phyloP scores from a whole-genome alignment of 64 coral and sea anemone species.

The Porites australiensis region DNA sequence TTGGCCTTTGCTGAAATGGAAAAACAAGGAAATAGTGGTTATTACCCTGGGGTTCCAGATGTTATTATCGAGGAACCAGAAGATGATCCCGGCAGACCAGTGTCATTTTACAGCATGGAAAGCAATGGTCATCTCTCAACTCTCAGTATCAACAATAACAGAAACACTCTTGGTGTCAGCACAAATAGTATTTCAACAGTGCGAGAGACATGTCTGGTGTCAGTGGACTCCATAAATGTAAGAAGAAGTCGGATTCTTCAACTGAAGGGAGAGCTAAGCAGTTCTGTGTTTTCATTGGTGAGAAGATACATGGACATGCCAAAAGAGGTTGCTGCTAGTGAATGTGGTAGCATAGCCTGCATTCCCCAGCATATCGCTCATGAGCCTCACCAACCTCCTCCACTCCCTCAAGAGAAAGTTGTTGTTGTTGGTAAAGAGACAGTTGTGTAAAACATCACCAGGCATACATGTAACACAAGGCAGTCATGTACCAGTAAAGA shows the following conservation, averaged over 20 bases:
- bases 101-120: constrained; percentile 31
- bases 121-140: constrained; percentile 51
- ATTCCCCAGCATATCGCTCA: constrained; percentile 73
- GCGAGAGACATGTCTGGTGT: constrained; percentile 83
- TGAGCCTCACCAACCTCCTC: constrained; percentile 26
- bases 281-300: constrained; percentile 93
- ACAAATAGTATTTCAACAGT: constrained; percentile 59
- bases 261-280: constrained; percentile 74
- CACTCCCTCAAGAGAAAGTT: constrained; percentile 6
- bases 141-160: constrained; percentile 45
- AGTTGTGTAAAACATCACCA: constrained; percentile 39
- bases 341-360: constrained; percentile 89
- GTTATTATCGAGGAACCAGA: constrained; percentile 49
- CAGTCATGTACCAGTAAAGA: too few relatives aligned
- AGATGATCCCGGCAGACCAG: constrained; percentile 31
- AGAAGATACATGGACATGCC: constrained; percentile 87
- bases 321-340: constrained; percentile 73
- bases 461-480: too few relatives aligned
- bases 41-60: not conserved
- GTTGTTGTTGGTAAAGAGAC: constrained; percentile 72
- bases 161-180: constrained; percentile 42
- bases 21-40: not conserved
- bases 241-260: constrained; percentile 73
- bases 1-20: constrained; percentile 10
- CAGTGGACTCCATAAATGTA: constrained; percentile 67